Evolutionary conservation across 2,888 invertebrate genomes (phyloP).

Genomic region (Hydraecia micacea): DNA sequence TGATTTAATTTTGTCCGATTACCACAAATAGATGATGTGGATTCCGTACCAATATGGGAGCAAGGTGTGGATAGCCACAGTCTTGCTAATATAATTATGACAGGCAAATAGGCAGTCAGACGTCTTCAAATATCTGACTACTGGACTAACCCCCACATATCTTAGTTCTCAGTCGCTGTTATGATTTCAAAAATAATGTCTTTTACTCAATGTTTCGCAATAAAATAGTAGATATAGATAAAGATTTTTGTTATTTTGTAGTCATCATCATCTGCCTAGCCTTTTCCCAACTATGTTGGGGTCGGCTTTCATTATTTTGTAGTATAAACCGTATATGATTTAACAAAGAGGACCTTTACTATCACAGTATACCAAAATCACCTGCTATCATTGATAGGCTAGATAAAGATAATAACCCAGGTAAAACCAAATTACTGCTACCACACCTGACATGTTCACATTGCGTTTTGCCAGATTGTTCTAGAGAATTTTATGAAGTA

Average conservation of each 20-base stretch:
- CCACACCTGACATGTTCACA: neutral
- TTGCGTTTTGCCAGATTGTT: neutral
- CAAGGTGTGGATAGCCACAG: neutral
- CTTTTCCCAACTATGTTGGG: too few relatives aligned
- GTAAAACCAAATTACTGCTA: neutral
- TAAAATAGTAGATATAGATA: too few relatives aligned
- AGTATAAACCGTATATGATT: too few relatives aligned
- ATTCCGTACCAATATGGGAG: neutral
- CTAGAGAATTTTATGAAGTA: neutral
- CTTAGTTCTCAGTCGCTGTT: neutral
- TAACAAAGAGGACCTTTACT: too few relatives aligned
- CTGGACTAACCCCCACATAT: too few relatives aligned
- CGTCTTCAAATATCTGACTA: neutral
- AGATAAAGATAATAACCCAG: neutral
- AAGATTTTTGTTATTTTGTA: too few relatives aligned
- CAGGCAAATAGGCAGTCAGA: neutral
- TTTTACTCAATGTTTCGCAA: too few relatives aligned
- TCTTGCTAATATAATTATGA: slow-evolving; percentile 1
- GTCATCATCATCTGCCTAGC: too few relatives aligned
- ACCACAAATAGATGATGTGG: neutral
- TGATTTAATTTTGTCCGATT: neutral
- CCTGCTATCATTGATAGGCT: neutral
- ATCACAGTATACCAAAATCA: too few relatives aligned
- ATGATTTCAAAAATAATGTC: neutral
- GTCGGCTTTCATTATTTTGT: too few relatives aligned